phyloP scores from a whole-genome alignment of 2,797 vertebrate genomes.

The Austrolebias charrua region DNA sequence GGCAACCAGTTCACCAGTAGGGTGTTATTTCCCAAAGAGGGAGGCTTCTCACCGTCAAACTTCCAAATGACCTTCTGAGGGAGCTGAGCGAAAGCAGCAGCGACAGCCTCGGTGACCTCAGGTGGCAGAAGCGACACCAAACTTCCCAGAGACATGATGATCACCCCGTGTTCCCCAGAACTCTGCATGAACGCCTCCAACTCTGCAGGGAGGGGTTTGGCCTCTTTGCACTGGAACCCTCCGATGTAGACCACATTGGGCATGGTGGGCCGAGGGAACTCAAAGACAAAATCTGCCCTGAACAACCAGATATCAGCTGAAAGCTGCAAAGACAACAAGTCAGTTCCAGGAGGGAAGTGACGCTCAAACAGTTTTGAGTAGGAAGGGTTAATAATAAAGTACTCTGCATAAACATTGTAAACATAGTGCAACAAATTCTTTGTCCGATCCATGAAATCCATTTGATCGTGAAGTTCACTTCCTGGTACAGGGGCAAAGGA shows the following conservation, averaged over 20 bases:
- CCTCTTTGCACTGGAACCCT: conserved; percentile 72
- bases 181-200: conserved; percentile 73
- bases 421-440: conserved; percentile 65
- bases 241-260: conserved; percentile 78
- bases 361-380: conserved; percentile 59
- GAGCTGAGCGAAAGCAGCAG: conserved; percentile 71
- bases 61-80: conserved; percentile 77
- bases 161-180: conserved; percentile 70
- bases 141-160: conserved; percentile 76
- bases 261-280: conserved; percentile 78
- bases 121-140: conserved; percentile 54
- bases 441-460: conserved; percentile 63
- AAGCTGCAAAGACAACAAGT: conserved; percentile 56
- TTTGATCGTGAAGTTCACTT: conserved; percentile 65
- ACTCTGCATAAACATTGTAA: conserved; percentile 30
- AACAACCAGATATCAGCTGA: conserved; percentile 74
- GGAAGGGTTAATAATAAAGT: conserved; percentile 34
- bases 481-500: conserved; percentile 67
- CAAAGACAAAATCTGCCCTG: conserved; percentile 74
- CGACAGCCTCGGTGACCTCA: conserved; percentile 59
- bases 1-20: conserved; percentile 73
- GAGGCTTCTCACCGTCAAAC: conserved; percentile 59
- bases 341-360: conserved; percentile 67
- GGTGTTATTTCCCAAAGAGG: conserved; percentile 72
- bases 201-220: conserved; percentile 57